Evolutionary conservation across 2,888 invertebrate species (phyloP).

Genomic region (Nebria salina): DNA sequence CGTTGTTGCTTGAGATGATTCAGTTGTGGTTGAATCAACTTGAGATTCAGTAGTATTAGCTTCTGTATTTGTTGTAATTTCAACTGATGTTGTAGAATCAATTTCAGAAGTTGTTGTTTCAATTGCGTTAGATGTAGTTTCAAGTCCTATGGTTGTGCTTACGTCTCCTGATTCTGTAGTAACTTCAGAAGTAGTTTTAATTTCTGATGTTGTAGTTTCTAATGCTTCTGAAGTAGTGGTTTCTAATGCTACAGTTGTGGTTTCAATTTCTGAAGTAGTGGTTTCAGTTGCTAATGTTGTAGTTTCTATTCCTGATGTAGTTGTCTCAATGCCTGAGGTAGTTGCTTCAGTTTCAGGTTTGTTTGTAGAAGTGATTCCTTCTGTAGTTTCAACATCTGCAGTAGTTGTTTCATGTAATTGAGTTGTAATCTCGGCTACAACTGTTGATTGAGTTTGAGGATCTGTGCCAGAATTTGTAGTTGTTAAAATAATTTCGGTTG

Average conservation of each 20-base stretch:
- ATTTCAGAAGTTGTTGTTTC: slow-evolving; percentile 48
- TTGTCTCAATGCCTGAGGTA: slow-evolving; percentile 31
- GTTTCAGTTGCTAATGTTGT: slow-evolving; percentile 13
- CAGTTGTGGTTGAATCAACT: slow-evolving; percentile 25
- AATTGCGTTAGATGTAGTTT: slow-evolving; percentile 49
- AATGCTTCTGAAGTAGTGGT: slow-evolving; percentile 46
- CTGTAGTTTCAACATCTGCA: slow-evolving; percentile 11
- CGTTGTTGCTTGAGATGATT: slow-evolving; percentile 36
- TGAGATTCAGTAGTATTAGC: slow-evolving; percentile 37
- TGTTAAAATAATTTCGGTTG: neutral
- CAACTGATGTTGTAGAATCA: slow-evolving; percentile 23
- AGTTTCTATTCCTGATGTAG: slow-evolving; percentile 40
- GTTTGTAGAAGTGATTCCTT: slow-evolving; percentile 29
- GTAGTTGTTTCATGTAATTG: slow-evolving; percentile 47
- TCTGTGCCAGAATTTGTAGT: neutral
- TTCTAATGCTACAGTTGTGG: slow-evolving; percentile 20
- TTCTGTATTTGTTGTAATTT: slow-evolving; percentile 18
- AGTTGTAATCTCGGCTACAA: slow-evolving; percentile 47
- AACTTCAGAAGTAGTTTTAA: slow-evolving; percentile 50
- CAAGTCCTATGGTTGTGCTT: slow-evolving; percentile 43
- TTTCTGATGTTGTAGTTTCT: slow-evolving; percentile 39
- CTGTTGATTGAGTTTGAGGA: slow-evolving; percentile 38
- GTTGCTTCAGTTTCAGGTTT: slow-evolving; percentile 31
- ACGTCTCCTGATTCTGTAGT: slow-evolving; percentile 48
- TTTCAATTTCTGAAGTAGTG: slow-evolving; percentile 48